phyloP scores from a whole-genome alignment of 2,113 vertebrate species.

The Mungos mungo region DNA sequence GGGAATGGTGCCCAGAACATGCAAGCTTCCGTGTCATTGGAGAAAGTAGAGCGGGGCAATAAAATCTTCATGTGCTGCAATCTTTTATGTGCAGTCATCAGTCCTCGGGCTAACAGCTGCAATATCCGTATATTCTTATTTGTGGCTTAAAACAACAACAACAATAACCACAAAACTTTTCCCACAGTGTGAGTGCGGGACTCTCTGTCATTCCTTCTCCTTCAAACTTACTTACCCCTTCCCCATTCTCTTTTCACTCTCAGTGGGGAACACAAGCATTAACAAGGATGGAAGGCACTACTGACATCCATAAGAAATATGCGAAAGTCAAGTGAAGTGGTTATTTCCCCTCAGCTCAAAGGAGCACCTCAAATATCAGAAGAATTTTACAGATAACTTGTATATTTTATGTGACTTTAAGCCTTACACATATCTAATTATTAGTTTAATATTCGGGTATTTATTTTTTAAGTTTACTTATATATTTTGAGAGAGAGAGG shows the following conservation, averaged over 20 bases:
- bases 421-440: not conserved
- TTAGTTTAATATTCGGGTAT: not conserved
- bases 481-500: too few relatives aligned
- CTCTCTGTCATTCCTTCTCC: not conserved
- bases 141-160: not conserved
- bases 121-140: not conserved
- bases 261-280: not conserved
- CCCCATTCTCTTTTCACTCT: not conserved
- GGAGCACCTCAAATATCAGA: not conserved
- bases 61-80: slow-evolving; percentile 50
- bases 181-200: not conserved
- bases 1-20: slow-evolving; percentile 75
- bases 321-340: not conserved
- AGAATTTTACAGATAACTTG: not conserved
- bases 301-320: not conserved
- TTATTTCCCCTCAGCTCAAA: not conserved
- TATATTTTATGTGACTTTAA: not conserved
- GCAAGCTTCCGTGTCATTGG: slow-evolving; percentile 54
- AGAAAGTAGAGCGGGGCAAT: slow-evolving; percentile 52
- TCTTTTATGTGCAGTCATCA: slow-evolving; percentile 25
- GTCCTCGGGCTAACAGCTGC: not conserved
- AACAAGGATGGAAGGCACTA: not conserved
- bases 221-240: rapidly evolving
- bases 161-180: not conserved
- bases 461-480: not conserved